phyloP scores from a whole-genome alignment of 2,113 vertebrate species.

The Brienomyrus longianalis region DNA sequence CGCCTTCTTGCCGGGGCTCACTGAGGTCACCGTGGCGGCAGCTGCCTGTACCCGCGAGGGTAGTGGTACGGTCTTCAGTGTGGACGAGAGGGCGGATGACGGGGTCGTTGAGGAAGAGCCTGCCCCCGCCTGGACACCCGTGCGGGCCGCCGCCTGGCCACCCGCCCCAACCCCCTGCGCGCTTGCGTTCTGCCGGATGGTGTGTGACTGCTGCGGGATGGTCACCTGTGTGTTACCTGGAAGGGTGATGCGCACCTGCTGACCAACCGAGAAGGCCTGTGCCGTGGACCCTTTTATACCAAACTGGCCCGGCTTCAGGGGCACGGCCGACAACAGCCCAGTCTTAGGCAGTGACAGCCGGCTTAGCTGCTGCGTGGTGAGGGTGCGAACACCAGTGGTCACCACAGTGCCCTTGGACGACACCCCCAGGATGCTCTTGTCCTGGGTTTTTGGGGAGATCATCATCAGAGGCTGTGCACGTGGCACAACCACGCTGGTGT shows the following conservation, averaged over 20 bases:
- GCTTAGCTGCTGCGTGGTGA: constrained; percentile 69
- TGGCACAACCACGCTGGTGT: constrained; percentile 81
- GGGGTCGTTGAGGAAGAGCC: constrained; percentile 52
- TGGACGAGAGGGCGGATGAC: constrained; percentile 4
- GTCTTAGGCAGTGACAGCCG: constrained; percentile 80
- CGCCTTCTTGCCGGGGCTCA: constrained; percentile 15
- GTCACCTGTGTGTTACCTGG: constrained; percentile 63
- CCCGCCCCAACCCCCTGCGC: constrained; percentile 51
- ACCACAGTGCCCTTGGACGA: constrained; percentile 67
- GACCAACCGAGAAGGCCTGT: constrained; percentile 60
- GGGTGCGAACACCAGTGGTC: constrained; percentile 61
- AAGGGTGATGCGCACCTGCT: constrained; percentile 61
- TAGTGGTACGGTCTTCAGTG: constrained; percentile 58
- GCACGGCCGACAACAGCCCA: constrained; percentile 72
- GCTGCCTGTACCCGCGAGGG: constrained; percentile 55
- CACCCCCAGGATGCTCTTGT: constrained; percentile 66
- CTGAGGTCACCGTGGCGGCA: constrained; percentile 32
- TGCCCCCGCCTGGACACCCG: constrained; percentile 61
- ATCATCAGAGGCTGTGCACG: constrained; percentile 73
- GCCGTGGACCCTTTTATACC: constrained; percentile 59
- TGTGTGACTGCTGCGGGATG: constrained; percentile 65
- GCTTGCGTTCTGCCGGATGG: constrained; percentile 65
- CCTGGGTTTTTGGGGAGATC: constrained; percentile 72
- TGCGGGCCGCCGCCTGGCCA: constrained; percentile 41
- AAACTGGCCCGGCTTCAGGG: constrained; percentile 73